Evolutionary conservation across 2,888 invertebrate species (phyloP), one percentile per base, ranked within the genome.

Genomic region (Caenorhabditis sp.): DNA sequence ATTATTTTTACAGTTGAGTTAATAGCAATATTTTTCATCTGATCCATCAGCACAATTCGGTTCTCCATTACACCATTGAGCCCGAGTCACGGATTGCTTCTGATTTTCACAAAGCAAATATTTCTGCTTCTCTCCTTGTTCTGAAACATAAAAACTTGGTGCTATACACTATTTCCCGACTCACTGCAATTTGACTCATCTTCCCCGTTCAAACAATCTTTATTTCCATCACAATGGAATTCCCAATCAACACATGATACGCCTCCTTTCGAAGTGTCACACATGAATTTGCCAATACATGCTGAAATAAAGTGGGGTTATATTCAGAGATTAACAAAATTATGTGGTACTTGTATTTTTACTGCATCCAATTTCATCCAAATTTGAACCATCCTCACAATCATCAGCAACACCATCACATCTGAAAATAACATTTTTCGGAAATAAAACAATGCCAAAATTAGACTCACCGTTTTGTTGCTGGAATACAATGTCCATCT

Each of bases 371-470:
- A 84, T 73, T 67, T 87, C 87, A 65, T 87, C 87, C 53, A 83
- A 59, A 69, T 87, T 87, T n/a, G 83, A 78, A 10, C 84, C 85
- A 68, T 87, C 87, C 7, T 66, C 78, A 63, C 87, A 87, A 58
- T 87, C 87, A 69, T 87, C 85, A 2, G 78, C 70, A 7, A 82
- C 78, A n/a, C 86, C 87, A 60, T 87, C 85, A 70, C 87, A 87
- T 43, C 43, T 43, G 43, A 14, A 31, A 43, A 43, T 43, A 43
- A 43, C 2, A 43, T n/a, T 61, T 66, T 70, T 36, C 36, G 10
- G 36, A 36, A 36, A 27, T 8, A 49, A 59, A 14, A n/a, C n/a
- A n/a, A n/a, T n/a, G n/a, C n/a, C n/a, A n/a, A n/a, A n/a, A n/a
- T n/a, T n/a, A n/a, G n/a, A n/a, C n/a, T 36, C 10, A 70, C n/a